phyloP scores from a whole-genome alignment of 2,797 vertebrate species.

The Rhinogobio ventralis region DNA sequence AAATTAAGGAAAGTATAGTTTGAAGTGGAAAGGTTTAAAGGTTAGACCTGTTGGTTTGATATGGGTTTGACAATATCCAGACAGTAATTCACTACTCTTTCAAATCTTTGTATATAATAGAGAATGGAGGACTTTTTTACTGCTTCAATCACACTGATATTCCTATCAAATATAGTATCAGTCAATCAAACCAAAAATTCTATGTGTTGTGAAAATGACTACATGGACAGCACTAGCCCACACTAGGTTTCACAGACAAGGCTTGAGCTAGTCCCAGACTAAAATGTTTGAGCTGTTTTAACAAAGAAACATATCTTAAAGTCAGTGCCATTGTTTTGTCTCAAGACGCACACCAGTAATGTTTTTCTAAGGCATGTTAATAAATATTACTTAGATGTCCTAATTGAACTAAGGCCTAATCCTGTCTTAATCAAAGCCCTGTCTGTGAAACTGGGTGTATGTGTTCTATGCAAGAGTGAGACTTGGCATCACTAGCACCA shows the following conservation, averaged over 20 bases:
- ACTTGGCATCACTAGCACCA: not conserved
- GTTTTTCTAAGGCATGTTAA: too few species aligned
- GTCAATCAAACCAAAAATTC: not conserved
- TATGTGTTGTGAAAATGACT: not conserved
- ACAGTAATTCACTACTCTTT: not conserved
- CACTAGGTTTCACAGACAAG: too few species aligned
- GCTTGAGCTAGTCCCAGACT: too few species aligned
- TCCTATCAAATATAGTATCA: not conserved
- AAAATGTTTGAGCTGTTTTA: too few species aligned
- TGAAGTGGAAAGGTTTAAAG: not conserved
- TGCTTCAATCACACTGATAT: not conserved
- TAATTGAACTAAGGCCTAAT: too few species aligned
- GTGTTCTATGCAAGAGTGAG: not conserved
- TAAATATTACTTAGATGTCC: too few species aligned
- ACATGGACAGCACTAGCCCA: not conserved
- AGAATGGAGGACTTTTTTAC: not conserved
- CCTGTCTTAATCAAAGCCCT: too few species aligned
- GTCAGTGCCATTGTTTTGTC: too few species aligned
- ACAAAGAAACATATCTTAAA: too few species aligned
- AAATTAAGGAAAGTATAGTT: not conserved
- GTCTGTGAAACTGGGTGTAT: too few species aligned
- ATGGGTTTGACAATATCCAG: not conserved
- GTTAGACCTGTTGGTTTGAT: not conserved
- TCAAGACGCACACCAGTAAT: too few species aligned
- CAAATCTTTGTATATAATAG: not conserved